Base-by-base conservation (phyloP, 2,113 vertebrate species). In the Pelobates fuscus region DNA sequence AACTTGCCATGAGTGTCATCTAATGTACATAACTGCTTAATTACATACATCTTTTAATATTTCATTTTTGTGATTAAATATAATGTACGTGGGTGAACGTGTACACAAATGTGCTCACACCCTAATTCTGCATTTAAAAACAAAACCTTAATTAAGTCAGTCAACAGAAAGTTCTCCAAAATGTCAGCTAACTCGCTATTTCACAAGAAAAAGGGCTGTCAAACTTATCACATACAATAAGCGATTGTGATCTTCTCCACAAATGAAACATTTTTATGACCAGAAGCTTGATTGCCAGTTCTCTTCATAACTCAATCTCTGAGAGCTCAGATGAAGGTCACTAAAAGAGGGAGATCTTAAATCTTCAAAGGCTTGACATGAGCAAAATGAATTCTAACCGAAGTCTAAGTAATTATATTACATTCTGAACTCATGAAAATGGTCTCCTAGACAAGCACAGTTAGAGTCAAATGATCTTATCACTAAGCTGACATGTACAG, bases 331-430 rank as follows among this genome's bases (percentile, higher is more conserved):
- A 71, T 62, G 69, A 71, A 71, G 69, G 69, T 71, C 69, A 71
- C 55, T 71, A 71, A 71, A 71, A 61, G 69, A 71, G 60, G 69
- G 58, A 71, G 69, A 71, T 71, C 69, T 71, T 71, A 71, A 71
- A 71, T 71, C 69, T 71, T 71, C 69, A 60, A 61, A 71, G 69
- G 59, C 69, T 60, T 71, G 69, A 71, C 69, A 71, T 49, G 57
- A 71, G 46, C 69, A 71, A 71, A 71, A 71, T 71, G 69, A 71
- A 71, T 71, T 71, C 69, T 71, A 60, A 71, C 58, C 30, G 61
- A 57, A 71, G 69, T 57, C 69, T 71, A 71, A 71, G 69, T 71
- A 71, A 71, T 71, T 71, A 71, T 57, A 55, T 61, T 71, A 71
- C 69, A 55, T 61, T 61, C 46, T 71, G 41, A 57, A 71, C 27